Percentiles rank a stretch among this genome's conserved stretches.
Evolutionary conservation across 1,140 invertebrate genomes (phyloP).

Genomic region (Augochlora pura): DNA sequence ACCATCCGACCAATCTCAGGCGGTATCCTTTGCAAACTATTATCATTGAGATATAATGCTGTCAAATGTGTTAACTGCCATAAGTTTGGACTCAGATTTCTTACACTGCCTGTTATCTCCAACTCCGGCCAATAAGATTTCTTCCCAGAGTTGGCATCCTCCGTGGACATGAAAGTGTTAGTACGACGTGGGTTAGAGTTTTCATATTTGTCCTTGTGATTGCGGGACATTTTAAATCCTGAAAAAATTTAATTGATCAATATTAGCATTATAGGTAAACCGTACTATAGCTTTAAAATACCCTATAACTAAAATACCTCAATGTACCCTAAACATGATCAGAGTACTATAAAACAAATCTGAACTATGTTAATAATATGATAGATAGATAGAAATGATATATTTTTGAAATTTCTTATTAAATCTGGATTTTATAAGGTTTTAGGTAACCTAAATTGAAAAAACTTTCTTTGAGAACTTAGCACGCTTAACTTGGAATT

Average conservation of each 20-base stretch:
- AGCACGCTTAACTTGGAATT: too few relatives aligned
- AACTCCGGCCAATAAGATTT: conserved; percentile 91
- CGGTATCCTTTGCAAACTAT: conserved; percentile 93
- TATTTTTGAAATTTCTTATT: neutral
- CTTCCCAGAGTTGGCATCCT: conserved; percentile 94
- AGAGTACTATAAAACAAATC: neutral
- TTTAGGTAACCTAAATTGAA: neutral
- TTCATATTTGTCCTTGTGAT: conserved; percentile 87
- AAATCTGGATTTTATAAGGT: neutral
- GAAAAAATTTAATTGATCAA: conserved; percentile 54
- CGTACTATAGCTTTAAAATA: neutral
- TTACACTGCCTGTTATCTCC: conserved; percentile 91
- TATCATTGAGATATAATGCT: conserved; percentile 96
- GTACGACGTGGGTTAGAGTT: conserved; percentile 86
- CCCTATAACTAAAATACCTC: too few relatives aligned
- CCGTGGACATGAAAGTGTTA: conserved; percentile 94
- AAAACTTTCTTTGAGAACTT: neutral
- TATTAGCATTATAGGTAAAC: neutral
- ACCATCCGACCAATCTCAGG: conserved; percentile 91
- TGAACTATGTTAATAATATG: neutral
- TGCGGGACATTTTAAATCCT: conserved; percentile 84
- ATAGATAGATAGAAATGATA: neutral
- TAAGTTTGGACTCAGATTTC: conserved; percentile 93
- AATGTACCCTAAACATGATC: neutral
- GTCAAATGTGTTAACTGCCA: conserved; percentile 96